Evolutionary conservation across 1,140 invertebrate genomes (phyloP), one percentile per base, ranked within the genome.

Genomic region (Drosophila leontia): DNA sequence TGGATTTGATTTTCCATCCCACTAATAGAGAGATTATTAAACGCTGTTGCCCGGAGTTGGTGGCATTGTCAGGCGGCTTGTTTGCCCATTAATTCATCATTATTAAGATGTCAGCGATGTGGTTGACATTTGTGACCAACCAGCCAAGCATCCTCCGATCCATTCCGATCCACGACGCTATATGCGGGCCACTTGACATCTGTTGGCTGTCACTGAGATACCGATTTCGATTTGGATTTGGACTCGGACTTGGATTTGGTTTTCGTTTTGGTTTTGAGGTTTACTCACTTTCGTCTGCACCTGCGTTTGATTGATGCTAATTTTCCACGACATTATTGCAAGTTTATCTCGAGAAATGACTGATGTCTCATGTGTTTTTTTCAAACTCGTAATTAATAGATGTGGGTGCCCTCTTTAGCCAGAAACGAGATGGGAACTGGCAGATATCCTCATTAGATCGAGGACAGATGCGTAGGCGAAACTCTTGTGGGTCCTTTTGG

Each of bases 1-100:
- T 60, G 62, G 55, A 83, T 76, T 85, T 80, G 45, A 79, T 76
- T 85, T 85, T 81, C 50, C 50, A 39, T 42, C 58, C 59, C 62
- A 50, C 39, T 78, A 86, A 88, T 82, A 90, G 86, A 82, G 82
- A 85, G 83, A 79, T 90, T 90, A 90, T 90, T 71, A 90, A 90
- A 91, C 80, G 85, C 41, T 67, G 19, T 23, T 8, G 34, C 45
- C 19, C 44, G 61, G 62, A 75, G 61, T 76, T 78, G 71, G 74
- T 78, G 71, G 55, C 64, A 78, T 84, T 87, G 80, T 90, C 78
- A 48, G 67, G 70, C 65, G 80, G 65, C 70, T 83, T 88, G 84
- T 88, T 88, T 88, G 82, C 78, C 85, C 85, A 90, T 90, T 90
- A 90, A 90, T 90, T 90, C 85, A 90, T 90, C 85, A 90, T 90